Evolutionary conservation across 2,113 vertebrate species (phyloP), one percentile per base, ranked within the genome.

Genomic region (Melanerpes formicivorus): DNA sequence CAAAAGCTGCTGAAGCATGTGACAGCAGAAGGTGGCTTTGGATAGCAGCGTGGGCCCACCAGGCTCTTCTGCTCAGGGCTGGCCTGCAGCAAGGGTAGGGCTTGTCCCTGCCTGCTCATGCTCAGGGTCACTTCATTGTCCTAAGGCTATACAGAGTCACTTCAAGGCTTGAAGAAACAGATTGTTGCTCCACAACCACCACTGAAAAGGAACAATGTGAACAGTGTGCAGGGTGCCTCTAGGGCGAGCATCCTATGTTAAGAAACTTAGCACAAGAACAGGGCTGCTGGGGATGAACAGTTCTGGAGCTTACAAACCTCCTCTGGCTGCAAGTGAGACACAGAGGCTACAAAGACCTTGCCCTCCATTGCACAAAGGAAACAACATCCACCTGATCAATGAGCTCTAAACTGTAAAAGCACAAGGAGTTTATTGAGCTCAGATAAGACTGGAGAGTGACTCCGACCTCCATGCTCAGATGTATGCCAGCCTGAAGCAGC

Each of bases 1-100:
- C n/a, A 17, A 27, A 56, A 34, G 48, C 40, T 70, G 44, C 64
- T 11, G 9, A 11, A 54, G 44, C 40, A 5, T 1, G 14, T 8
- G 30, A 30, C 44, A 8, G 29, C 1, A 2, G 37, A 11, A 37
- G 1, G 6, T 34, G 60, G 14, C 26, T 37, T 12, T 1, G 2
- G 25, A 34, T 1, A 4, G 59, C 60, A 19, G 54, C 0, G 10
- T 4, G 23, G 32, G 59, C 10, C 23, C 23, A 3, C 22, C 32
- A 17, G 14, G 5, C 58, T 48, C 50, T 22, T 11, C 64, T 9
- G 23, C 69, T 14, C 55, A 3, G n/a, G 55, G n/a, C 22, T 48
- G 55, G 75, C 55, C 7, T 3, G 69, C 27, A 54, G 81, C 55
- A 12, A 25, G 46, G 67, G 6, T 11, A 29, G 13, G 19, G 32